These are phyloP conservation scores for human DNA, from an alignment of 2,113 vertebrate genomes.

Conservation along the genomic window DNA sequence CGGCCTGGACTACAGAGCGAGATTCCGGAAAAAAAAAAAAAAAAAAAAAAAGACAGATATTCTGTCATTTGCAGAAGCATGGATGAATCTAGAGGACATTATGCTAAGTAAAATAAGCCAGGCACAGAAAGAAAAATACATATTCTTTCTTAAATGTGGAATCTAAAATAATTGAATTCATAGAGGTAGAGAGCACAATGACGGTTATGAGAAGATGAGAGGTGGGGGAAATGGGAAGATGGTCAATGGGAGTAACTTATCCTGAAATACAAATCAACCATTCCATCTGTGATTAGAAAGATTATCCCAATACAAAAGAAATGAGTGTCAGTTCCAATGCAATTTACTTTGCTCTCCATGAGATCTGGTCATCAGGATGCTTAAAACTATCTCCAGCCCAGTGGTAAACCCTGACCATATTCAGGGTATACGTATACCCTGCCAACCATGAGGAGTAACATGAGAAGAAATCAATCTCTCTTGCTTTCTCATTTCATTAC, in stretches of 20 bases:
- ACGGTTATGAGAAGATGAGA: fast-evolving
- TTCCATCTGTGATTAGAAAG: not conserved
- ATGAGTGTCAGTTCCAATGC: not conserved
- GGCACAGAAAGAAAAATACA: not conserved
- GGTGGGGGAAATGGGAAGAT: not conserved
- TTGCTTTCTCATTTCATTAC: not conserved
- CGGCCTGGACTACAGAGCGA: too few species aligned
- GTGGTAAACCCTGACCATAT: fast-evolving
- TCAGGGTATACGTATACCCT: fast-evolving
- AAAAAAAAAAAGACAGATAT: not conserved
- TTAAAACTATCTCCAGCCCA: not conserved
- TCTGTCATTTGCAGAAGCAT: not conserved
- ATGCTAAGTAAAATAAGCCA: not conserved
- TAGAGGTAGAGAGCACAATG: not conserved
- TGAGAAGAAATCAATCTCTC: not conserved
- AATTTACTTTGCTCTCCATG: not conserved
- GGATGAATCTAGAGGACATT: not conserved
- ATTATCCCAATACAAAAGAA: not conserved
- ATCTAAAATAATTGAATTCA: not conserved
- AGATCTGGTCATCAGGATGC: not conserved
- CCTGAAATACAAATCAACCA: not conserved
- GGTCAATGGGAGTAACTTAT: not conserved
- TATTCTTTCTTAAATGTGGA: too few species aligned
- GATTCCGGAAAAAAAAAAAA: not conserved
- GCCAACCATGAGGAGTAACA: not conserved